phyloP scores from a whole-genome alignment of 2,888 invertebrate genomes.

The Dusona sp. region DNA sequence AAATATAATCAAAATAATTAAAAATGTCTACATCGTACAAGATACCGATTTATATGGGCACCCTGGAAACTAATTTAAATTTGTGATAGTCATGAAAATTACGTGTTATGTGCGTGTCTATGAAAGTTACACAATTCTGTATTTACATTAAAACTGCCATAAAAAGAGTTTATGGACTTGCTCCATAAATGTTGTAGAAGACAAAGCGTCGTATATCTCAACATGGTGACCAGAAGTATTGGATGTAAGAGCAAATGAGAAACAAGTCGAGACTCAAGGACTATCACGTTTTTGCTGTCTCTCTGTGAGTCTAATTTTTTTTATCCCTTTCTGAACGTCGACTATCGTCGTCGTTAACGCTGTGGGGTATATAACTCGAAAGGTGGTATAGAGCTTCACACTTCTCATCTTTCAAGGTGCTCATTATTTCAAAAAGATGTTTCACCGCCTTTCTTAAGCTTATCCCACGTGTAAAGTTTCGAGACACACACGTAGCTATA shows the following conservation, averaged over 20 bases:
- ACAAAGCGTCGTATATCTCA: conserved; percentile 25
- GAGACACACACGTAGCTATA: conserved; percentile 23
- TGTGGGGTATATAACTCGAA: conserved; percentile 60
- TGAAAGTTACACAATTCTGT: neutral
- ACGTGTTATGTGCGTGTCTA: neutral
- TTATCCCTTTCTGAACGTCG: neutral
- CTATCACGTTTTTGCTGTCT: conserved; percentile 61
- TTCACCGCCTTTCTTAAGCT: conserved; percentile 41
- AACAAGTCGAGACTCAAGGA: conserved; percentile 24
- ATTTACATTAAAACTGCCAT: neutral
- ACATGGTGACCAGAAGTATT: conserved; percentile 45
- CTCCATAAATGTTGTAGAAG: conserved; percentile 46
- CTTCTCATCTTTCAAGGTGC: conserved; percentile 73
- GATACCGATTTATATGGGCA: neutral
- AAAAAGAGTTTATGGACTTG: conserved; percentile 3
- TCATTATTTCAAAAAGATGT: conserved; percentile 77
- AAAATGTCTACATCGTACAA: neutral
- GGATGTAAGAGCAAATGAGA: conserved; percentile 52
- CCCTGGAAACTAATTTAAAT: neutral
- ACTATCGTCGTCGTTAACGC: conserved; percentile 4
- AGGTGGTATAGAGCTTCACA: conserved; percentile 69
- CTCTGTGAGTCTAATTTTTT: neutral
- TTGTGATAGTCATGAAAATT: conserved; percentile 14
- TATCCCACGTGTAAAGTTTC: conserved; percentile 28
- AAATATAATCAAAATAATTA: neutral